phyloP scores from a whole-genome alignment of 1,140 invertebrate genomes.

The Heliconius himera region DNA sequence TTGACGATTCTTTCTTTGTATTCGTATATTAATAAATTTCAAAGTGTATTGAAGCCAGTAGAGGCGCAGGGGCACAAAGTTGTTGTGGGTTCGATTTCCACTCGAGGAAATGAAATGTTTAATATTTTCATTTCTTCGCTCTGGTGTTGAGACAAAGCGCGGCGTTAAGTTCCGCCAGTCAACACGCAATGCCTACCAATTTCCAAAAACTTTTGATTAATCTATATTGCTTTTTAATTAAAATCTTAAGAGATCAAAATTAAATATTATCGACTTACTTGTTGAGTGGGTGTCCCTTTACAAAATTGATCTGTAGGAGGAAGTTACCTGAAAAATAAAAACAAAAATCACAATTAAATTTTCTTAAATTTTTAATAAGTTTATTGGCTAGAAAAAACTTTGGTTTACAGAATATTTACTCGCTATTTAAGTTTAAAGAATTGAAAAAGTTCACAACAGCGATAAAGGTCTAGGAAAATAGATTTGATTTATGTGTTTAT shows the following conservation, averaged over 20 bases:
- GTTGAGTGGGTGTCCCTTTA: neutral
- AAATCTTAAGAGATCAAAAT: neutral
- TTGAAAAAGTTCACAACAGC: neutral
- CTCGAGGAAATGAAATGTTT: no score
- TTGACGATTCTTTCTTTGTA: no score
- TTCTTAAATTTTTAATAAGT: no score
- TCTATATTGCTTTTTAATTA: neutral
- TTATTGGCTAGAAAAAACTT: conserved; percentile 9
- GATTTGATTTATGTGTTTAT: neutral
- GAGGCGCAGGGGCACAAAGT: no score
- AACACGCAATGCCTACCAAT: no score
- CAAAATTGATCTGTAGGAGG: neutral
- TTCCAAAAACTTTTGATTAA: neutral
- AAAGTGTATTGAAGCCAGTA: no score
- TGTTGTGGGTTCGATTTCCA: no score
- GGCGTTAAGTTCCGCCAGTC: no score
- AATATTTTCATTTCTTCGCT: no score
- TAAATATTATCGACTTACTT: neutral
- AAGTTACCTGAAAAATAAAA: conserved; percentile 1
- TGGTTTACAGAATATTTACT: neutral
- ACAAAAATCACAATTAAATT: neutral
- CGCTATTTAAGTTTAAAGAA: neutral
- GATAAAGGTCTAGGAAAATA: neutral
- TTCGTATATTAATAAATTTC: no score
- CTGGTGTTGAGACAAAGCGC: no score